Conservation (phyloP, 1,140 invertebrate genomes). For the Bombus affinis region DNA sequence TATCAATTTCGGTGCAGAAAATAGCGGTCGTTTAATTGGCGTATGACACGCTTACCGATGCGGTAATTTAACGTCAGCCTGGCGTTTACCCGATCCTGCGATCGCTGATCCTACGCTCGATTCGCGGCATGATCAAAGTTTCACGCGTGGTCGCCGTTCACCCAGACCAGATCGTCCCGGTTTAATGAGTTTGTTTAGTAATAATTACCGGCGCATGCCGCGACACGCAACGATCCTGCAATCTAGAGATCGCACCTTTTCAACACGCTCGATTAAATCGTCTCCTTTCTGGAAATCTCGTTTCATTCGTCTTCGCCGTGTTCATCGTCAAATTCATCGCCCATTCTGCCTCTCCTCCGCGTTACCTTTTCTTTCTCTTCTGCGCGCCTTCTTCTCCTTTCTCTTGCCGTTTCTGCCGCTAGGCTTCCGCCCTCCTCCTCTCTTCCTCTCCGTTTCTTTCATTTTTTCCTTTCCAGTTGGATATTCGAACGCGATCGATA, state of each 20-base stretch:
- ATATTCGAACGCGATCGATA: slow-evolving; percentile 53
- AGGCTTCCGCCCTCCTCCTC: too few species aligned
- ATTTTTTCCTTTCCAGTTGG: background rate
- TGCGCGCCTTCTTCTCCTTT: background rate
- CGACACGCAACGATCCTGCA: slow-evolving; percentile 18
- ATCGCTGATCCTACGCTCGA: slow-evolving; percentile 66
- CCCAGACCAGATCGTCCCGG: slow-evolving; percentile 60
- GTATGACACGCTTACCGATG: slow-evolving; percentile 75
- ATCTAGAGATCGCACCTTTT: slow-evolving; percentile 48
- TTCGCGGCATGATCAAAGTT: slow-evolving; percentile 70
- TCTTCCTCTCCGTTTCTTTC: background rate
- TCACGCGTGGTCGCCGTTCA: slow-evolving; percentile 60
- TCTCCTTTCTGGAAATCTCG: background rate
- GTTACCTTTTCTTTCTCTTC: too few species aligned
- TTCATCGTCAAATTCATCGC: too few species aligned
- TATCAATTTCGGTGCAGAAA: slow-evolving; percentile 70
- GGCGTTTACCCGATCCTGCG: slow-evolving; percentile 53
- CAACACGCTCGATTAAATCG: slow-evolving; percentile 27
- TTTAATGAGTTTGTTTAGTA: slow-evolving; percentile 69
- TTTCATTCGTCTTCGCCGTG: background rate
- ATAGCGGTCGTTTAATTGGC: slow-evolving; percentile 74
- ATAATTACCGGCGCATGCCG: slow-evolving; percentile 58
- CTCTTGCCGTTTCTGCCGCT: background rate
- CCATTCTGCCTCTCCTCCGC: too few species aligned
- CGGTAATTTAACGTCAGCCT: slow-evolving; percentile 72